Evolutionary conservation across 1,140 invertebrate genomes (phyloP), one percentile per base, ranked within the genome.

Genomic region (Brachionus rotundiformis): DNA sequence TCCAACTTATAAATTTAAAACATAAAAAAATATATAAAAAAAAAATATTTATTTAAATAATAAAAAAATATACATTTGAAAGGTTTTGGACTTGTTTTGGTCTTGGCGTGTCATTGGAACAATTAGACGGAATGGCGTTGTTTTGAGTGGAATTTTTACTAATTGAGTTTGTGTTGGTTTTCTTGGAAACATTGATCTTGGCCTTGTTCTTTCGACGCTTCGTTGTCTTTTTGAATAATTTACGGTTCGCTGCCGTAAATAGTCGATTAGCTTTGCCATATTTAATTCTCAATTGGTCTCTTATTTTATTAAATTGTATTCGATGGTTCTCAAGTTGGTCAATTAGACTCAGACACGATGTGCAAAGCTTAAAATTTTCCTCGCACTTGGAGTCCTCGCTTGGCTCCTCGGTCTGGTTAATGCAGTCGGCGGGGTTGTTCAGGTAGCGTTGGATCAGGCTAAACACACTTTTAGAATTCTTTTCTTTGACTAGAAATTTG

Each of bases 401-500:
- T 2, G 11, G 6, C 7, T 23, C 19, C n/a, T 25, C 2, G 36
- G 36, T 25, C 1, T 13, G 36, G 39, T 73, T 25, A 2, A 73
- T 27, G 16, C 19, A 73, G 41, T 47, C 29, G 19, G 29, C 19
- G 10, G 63, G n/a, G 8, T 68, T 7, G 31, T 8, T 23, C 7
- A 68, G 7, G n/a, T 68, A 68, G 63, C 31, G 63, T 33, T 68
- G 36, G 8, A 68, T 39, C 16, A 68, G 16, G 31, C 63, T 68
- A 23, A 5, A n/a, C 10, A 68, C 10, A 25, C 41, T 73, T 73
- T 44, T 73, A 29, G 16, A 44, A 44, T 16, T 44, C 36, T 41
- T 73, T 41, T 73, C 39, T 41, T 73, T 73, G 68, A 73, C 33
- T 73, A 73, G 39, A 73, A 25, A 13, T 73, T 73, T 73, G 23